Base-by-base conservation (phyloP, 2,797 vertebrate species). In the Chelonia mydas region DNA sequence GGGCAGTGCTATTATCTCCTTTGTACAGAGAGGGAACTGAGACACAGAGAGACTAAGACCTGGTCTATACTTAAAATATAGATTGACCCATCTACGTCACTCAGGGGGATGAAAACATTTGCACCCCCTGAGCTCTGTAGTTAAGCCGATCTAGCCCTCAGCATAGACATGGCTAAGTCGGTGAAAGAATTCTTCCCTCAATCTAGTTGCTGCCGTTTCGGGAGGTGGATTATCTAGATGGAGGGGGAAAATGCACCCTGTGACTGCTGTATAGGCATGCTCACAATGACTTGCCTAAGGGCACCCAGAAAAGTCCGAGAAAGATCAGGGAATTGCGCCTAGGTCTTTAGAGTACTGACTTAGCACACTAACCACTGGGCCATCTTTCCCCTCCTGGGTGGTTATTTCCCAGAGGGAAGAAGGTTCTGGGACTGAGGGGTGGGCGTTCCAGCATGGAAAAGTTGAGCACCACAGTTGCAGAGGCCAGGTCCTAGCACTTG, bases 401-500 rank as follows among this genome's bases (percentile, higher is more conserved):
- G 41, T 19, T 13, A 13, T 27, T 76, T 15, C 6, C 25, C 37
- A 45, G 37, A 15, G 23, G 5, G 72, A 47, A 76, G 41, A 13
- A 41, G 41, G 23, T 11, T 74, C 68, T 41, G 31, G 31, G 31
- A 61, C 59, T 15, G 31, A 74, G 68, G 5, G 68, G 25, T 16
- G 4, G 74, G 11, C 11, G 3, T 72, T 12, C 25, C 25, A 1
- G 13, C 27, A 76, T 45, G 74, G 41, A 49, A 17, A 15, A 28
- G 45, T 28, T 27, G 23, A 47, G 41, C 37, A 41, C 41, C 41
- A 27, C 23, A 45, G 72, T 76, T 76, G 72, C 72, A 47, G 41
- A 76, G 41, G 37, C 21, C 12, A 76, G 25, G 45, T 11, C 25
- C 21, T 74, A 94, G 95, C 95, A 90, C 96, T 94, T 91, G 68